These are phyloP conservation scores for Megaleporinus macrocephalus DNA, from an alignment of 2,113 vertebrate species.

Conservation along the genomic window DNA sequence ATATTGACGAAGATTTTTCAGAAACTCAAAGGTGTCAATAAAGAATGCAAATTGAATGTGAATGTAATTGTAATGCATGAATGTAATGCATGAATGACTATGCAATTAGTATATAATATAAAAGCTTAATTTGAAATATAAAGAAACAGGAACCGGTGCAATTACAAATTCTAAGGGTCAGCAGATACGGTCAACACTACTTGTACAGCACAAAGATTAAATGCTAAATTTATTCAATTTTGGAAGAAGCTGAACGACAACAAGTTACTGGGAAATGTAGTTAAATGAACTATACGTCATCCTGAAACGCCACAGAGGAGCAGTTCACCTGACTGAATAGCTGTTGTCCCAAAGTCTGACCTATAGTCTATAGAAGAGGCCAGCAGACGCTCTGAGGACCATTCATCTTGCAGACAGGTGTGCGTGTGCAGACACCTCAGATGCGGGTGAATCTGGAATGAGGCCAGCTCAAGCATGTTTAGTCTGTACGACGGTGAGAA, in stretches of 20 bases:
- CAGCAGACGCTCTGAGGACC: constrained; percentile 17
- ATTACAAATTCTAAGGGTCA: too few species aligned
- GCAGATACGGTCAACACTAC: too few species aligned
- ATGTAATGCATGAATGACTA: too few species aligned
- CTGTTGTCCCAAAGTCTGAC: constrained; percentile 3
- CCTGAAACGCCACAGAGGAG: background rate
- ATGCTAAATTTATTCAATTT: too few species aligned
- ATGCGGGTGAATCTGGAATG: constrained; percentile 67
- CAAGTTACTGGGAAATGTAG: constrained; percentile 6
- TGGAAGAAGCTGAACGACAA: background rate
- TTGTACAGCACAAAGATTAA: too few species aligned
- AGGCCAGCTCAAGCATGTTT: constrained; percentile 75
- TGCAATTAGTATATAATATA: too few species aligned
- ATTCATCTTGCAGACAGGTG: constrained; percentile 51
- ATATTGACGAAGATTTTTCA: too few species aligned
- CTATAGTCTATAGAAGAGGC: background rate
- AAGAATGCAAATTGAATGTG: too few species aligned
- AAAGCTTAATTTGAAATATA: too few species aligned
- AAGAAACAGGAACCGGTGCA: too few species aligned
- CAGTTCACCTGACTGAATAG: constrained; percentile 10
- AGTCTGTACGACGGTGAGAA: constrained; percentile 74
- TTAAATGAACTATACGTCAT: background rate
- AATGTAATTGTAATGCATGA: too few species aligned
- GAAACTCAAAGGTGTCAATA: too few species aligned
- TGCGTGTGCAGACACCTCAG: constrained; percentile 65